Conservation (phyloP, 2,797 vertebrate genomes). For the Alosa sapidissima region DNA sequence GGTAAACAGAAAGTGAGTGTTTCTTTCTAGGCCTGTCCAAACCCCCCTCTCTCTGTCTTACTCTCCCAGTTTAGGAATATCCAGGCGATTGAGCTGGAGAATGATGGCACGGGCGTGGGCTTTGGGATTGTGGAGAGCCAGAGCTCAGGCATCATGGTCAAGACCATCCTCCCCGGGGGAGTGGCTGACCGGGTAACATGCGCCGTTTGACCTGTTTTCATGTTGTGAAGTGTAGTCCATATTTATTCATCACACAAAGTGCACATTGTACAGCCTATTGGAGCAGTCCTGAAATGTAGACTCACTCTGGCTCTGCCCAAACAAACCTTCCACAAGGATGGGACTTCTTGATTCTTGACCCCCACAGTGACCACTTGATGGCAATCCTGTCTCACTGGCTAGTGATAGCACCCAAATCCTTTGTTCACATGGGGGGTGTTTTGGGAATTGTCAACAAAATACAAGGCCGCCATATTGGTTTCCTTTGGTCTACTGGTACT, state of each 20-base stretch:
- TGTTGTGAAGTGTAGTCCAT: background rate
- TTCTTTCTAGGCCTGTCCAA: background rate
- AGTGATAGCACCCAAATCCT: no score
- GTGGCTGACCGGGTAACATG: conserved; percentile 85
- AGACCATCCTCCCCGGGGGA: conserved; percentile 91
- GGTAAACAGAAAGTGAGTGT: background rate
- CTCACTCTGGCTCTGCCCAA: no score
- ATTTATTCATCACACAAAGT: background rate
- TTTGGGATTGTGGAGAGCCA: conserved; percentile 95
- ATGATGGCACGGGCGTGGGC: conserved; percentile 91
- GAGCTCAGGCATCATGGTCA: conserved; percentile 89
- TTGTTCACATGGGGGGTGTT: no score
- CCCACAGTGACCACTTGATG: no score
- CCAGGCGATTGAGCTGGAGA: conserved; percentile 87
- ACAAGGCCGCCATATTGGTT: no score
- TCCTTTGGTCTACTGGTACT: background rate
- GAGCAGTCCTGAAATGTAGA: background rate
- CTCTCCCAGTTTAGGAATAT: conserved; percentile 78
- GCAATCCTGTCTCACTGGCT: no score
- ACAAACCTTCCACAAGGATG: no score
- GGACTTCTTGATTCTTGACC: background rate
- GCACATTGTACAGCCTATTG: background rate
- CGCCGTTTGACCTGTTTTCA: background rate
- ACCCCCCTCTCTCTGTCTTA: background rate
- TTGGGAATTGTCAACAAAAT: no score